These are phyloP conservation scores for Triops longicaudatus DNA, from an alignment of 1,140 invertebrate genomes.

Conservation along the genomic window DNA sequence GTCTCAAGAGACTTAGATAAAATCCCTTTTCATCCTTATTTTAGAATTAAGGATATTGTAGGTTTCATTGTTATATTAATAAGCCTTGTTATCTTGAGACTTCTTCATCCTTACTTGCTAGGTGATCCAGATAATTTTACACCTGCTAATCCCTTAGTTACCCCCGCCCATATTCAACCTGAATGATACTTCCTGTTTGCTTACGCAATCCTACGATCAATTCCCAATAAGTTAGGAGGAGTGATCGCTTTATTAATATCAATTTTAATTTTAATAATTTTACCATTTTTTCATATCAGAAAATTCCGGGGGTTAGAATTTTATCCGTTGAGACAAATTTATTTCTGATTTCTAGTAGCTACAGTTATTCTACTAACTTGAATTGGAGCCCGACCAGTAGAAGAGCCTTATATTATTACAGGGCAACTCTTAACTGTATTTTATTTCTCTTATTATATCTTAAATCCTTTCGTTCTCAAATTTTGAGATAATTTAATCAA, in stretches of 20 bases:
- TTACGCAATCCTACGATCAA: constrained; percentile 61
- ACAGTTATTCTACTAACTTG: constrained; percentile 53
- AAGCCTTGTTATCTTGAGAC: constrained; percentile 39
- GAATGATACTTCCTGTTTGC: constrained; percentile 70
- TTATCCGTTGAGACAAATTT: constrained; percentile 49
- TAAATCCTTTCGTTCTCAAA: constrained; percentile 42
- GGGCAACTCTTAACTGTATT: constrained; percentile 50
- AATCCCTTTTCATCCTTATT: constrained; percentile 50
- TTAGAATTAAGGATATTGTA: constrained; percentile 49
- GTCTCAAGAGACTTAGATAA: constrained; percentile 50
- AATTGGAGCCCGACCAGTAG: constrained; percentile 53
- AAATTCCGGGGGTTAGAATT: constrained; percentile 46
- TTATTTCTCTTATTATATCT: constrained; percentile 49
- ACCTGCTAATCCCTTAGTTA: constrained; percentile 56
- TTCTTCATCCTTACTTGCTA: constrained; percentile 48
- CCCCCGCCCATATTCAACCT: constrained; percentile 60
- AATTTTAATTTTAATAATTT: constrained; percentile 51
- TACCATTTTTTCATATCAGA: constrained; percentile 46
- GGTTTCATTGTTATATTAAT: constrained; percentile 47
- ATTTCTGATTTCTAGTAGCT: constrained; percentile 48
- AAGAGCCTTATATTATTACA: constrained; percentile 50
- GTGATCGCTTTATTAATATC: constrained; percentile 54
- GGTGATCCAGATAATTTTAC: constrained; percentile 59
- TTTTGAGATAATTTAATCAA: constrained; percentile 45
- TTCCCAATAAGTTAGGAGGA: constrained; percentile 63